Conservation (phyloP, 2,888 invertebrate species). For the Rhorus exstirpatorius region DNA sequence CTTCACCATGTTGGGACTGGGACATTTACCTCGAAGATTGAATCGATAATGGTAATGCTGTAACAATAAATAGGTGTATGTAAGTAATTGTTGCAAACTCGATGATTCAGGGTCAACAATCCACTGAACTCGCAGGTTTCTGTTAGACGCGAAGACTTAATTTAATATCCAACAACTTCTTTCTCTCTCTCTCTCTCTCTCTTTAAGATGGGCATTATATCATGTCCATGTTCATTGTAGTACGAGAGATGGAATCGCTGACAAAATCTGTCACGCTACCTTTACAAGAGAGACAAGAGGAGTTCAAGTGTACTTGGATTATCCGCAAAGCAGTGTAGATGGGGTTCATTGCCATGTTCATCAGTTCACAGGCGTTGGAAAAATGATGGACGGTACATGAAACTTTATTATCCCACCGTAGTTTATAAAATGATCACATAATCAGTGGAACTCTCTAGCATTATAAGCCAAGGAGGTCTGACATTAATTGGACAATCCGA, state of each 20-base stretch:
- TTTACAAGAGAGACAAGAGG: neutral
- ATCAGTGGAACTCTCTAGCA: too few species aligned
- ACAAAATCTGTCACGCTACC: conserved; percentile 10
- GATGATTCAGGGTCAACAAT: conserved; percentile 10
- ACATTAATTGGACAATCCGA: too few species aligned
- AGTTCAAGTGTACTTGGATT: conserved; percentile 3
- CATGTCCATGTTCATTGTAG: neutral
- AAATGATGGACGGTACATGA: neutral
- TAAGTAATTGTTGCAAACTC: neutral
- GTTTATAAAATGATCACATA: too few species aligned
- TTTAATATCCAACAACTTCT: neutral
- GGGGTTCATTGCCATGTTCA: neutral
- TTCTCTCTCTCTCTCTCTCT: too few species aligned
- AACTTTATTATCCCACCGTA: too few species aligned
- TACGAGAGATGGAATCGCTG: neutral
- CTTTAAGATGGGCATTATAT: neutral
- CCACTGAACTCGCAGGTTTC: neutral
- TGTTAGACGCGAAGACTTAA: neutral
- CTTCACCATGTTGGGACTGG: conserved; percentile 9
- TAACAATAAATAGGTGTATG: conserved; percentile 20
- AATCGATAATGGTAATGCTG: conserved; percentile 13
- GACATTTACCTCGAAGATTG: conserved; percentile 6
- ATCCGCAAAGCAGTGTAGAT: neutral
- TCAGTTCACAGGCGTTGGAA: neutral
- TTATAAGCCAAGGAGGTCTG: too few species aligned